phyloP scores from a whole-genome alignment of 2,113 vertebrate genomes.

The Oenanthe melanoleuca region DNA sequence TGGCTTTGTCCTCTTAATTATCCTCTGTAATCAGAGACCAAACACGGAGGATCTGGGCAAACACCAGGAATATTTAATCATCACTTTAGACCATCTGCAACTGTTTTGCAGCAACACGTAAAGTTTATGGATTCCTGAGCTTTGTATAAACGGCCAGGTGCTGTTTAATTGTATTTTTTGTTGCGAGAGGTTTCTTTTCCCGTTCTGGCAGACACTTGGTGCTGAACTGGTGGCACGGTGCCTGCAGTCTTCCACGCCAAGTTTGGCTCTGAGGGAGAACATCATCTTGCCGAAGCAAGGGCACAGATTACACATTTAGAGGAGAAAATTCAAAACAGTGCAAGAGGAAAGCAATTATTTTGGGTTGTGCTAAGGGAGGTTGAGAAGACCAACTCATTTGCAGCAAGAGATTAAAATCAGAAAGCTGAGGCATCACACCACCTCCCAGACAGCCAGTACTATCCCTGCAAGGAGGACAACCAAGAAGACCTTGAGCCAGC shows the following conservation, averaged over 20 bases:
- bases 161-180: conserved; percentile 34
- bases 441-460: neutral
- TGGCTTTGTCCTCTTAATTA: conserved; percentile 16
- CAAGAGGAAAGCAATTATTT: conserved; percentile 54
- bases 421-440: neutral
- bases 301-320: conserved; percentile 54
- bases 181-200: conserved; percentile 14
- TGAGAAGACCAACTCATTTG: neutral
- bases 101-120: conserved; percentile 57
- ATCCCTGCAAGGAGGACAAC: neutral
- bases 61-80: conserved; percentile 67
- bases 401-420: neutral
- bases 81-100: conserved; percentile 71
- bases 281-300: conserved; percentile 49
- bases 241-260: conserved; percentile 23
- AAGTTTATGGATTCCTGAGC: conserved; percentile 60
- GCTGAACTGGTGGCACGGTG: conserved; percentile 21
- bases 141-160: conserved; percentile 64
- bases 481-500: neutral
- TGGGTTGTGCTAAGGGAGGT: neutral
- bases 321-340: conserved; percentile 48
- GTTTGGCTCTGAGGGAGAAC: conserved; percentile 10
- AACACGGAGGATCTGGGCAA: conserved; percentile 26
- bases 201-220: conserved; percentile 10
- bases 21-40: conserved; percentile 16